These are phyloP conservation scores for Pristionchus maxplancki DNA, from an alignment of 2,888 invertebrate species.

Conservation along the genomic window DNA sequence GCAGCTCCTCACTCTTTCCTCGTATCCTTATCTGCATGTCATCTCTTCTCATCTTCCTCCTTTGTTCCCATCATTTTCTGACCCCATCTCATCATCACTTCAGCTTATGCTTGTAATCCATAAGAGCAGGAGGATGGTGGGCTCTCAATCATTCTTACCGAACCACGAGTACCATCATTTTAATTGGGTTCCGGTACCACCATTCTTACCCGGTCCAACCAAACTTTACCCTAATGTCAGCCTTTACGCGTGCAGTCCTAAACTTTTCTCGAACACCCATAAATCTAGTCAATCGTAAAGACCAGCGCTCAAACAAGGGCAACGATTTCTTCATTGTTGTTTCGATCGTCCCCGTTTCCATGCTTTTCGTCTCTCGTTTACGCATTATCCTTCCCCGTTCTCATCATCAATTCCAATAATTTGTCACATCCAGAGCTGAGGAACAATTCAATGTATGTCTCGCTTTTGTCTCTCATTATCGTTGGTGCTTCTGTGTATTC, in stretches of 20 bases:
- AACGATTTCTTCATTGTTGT: background rate
- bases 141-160: background rate
- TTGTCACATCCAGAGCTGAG: background rate
- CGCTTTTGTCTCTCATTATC: background rate
- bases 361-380: too few relatives aligned
- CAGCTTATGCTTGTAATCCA: background rate
- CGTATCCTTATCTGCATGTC: slow-evolving; percentile 1
- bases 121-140: background rate
- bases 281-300: background rate
- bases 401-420: too few relatives aligned
- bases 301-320: background rate
- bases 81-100: background rate
- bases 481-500: too few relatives aligned
- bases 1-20: background rate
- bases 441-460: background rate
- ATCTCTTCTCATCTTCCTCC: background rate
- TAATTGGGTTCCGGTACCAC: too few relatives aligned
- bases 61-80: background rate
- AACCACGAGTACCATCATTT: too few relatives aligned
- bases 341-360: background rate
- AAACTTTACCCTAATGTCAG: too few relatives aligned
- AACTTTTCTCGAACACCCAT: background rate
- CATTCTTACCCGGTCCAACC: background rate
- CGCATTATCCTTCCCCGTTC: too few relatives aligned
- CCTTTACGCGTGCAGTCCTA: too few relatives aligned